These are phyloP conservation scores for Bathynomus jamesi DNA, from an alignment of 1,140 invertebrate genomes.

Conservation along the genomic window DNA sequence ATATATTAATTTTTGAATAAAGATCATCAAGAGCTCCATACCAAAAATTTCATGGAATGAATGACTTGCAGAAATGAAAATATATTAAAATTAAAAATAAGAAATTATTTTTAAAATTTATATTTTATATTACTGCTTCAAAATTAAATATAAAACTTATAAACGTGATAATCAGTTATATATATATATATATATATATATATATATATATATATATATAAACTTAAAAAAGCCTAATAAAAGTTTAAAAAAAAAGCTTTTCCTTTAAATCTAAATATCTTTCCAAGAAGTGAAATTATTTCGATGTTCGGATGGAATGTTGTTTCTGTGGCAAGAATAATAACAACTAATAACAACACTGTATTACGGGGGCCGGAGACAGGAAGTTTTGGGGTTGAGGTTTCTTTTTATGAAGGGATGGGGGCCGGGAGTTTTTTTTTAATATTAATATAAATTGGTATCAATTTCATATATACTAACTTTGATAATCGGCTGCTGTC, in stretches of 20 bases:
- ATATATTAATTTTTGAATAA: not conserved
- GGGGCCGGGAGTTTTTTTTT: not conserved
- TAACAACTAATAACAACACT: too few relatives aligned
- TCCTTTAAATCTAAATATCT: too few relatives aligned
- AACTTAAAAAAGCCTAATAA: not conserved
- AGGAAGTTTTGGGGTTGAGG: too few relatives aligned
- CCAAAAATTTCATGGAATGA: not conserved
- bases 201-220: constrained; percentile 15
- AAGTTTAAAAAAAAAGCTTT: too few relatives aligned
- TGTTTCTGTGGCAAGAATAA: too few relatives aligned
- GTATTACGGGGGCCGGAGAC: too few relatives aligned
- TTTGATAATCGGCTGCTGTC: constrained; percentile 44
- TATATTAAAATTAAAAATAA: not conserved
- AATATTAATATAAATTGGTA: not conserved
- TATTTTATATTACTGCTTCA: too few relatives aligned
- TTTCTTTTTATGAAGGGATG: too few relatives aligned
- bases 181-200: constrained; percentile 13
- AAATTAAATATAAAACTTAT: too few relatives aligned
- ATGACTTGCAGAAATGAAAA: not conserved
- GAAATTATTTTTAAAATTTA: not conserved
- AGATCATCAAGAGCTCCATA: not conserved
- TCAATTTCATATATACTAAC: constrained; percentile 10
- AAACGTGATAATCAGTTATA: not conserved
- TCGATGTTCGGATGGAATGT: too few relatives aligned
- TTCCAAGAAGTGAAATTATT: too few relatives aligned